Conservation (phyloP, 2,888 invertebrate genomes). For the Drosophila meridionalis region DNA sequence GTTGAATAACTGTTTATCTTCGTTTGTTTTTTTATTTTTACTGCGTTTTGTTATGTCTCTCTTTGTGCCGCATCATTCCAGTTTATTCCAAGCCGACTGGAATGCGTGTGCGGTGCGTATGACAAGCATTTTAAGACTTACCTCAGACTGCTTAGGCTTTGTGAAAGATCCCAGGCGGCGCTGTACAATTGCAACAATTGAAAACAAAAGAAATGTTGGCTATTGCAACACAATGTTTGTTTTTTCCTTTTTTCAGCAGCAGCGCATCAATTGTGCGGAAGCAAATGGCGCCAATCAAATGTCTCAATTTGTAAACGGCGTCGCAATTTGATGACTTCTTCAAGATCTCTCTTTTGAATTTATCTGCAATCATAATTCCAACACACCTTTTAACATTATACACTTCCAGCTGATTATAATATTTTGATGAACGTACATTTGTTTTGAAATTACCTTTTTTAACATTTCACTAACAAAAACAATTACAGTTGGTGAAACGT, state of each 20-base stretch:
- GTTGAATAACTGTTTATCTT: constrained; percentile 57
- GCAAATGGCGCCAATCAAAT: constrained; percentile 24
- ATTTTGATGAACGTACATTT: neutral
- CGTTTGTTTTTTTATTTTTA: neutral
- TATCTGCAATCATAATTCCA: neutral
- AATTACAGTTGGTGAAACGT: neutral
- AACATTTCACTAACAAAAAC: neutral
- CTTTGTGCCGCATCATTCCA: constrained; percentile 43
- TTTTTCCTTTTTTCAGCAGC: constrained; percentile 8
- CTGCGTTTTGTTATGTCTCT: constrained; percentile 10
- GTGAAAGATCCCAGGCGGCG: constrained; percentile 41
- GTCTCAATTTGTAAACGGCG: constrained; percentile 28
- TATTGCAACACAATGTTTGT: constrained; percentile 26
- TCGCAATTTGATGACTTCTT: neutral
- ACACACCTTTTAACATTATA: neutral
- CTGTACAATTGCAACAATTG: constrained; percentile 37
- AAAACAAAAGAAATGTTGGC: constrained; percentile 46
- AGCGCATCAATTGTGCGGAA: constrained; percentile 32
- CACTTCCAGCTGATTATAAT: neutral
- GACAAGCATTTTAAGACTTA: constrained; percentile 45
- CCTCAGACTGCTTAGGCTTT: constrained; percentile 46
- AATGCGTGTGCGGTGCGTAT: constrained; percentile 52
- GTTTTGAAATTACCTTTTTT: neutral
- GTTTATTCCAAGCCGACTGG: constrained; percentile 11
- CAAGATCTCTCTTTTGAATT: constrained; percentile 3